Evolutionary conservation across 2,113 vertebrate genomes (phyloP), one percentile per base, ranked within the genome.

Genomic region (Chlorodrepanis virens): DNA sequence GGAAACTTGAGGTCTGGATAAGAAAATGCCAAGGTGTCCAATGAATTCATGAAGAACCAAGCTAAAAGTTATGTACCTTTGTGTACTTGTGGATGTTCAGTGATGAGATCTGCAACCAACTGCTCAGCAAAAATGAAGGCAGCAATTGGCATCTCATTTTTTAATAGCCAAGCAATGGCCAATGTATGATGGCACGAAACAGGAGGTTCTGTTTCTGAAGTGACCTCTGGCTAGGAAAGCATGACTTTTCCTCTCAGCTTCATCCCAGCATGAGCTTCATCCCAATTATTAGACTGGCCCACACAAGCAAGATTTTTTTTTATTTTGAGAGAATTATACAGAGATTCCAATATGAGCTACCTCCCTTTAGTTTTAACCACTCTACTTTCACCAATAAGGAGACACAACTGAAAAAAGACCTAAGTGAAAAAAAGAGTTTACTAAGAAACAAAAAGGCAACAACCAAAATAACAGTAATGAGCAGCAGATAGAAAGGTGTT

Each of bases 171-270:
- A 50, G 8, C 17, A 45, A 59, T 14, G 20, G 17, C 20, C 33
- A 35, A 11, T 3, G 4, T 24, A 40, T 29, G 10, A 18, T 29
- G 35, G n/a, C 10, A 47, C 0, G 0, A 6, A 37, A 33, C 11
- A 12, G 11, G 15, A 54, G 8, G 17, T 24, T 10, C 39, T 77
- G 20, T 4, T 83, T 90, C 45, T 81, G 45, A 75, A 63, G 45
- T 63, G 37, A 10, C 14, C 8, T 67, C 13, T 28, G 31, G 3
- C 12, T 44, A n/a, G 24, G 23, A 77, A 81, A 78, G 2, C 1
- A 3, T 21, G 24, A 64, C 13, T 65, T 31, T 67, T 81, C 24
- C 37, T 53, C 22, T 14, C 37, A 61, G 14, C 14, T 74, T 21
- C 53, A 35, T 35, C 14, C 22, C n/a, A 59, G 22, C 52, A 53